Evolutionary conservation across 1,140 invertebrate species (phyloP).

Genomic region (Cecropterus lyciades): DNA sequence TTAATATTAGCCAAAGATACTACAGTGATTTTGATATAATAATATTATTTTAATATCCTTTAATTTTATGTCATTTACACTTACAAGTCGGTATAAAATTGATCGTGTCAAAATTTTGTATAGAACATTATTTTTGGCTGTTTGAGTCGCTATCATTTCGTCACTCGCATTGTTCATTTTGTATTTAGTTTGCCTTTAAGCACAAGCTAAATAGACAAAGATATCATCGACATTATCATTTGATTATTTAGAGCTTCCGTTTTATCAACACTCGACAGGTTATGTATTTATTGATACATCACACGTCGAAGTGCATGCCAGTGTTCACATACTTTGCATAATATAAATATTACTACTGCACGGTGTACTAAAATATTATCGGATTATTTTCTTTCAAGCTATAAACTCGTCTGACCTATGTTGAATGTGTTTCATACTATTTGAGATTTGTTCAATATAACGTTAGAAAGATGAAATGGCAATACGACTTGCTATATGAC

Average conservation of each 20-base stretch:
- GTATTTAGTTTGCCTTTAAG: slow-evolving; percentile 12
- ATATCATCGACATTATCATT: slow-evolving; percentile 6
- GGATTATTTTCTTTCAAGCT: slow-evolving; percentile 2
- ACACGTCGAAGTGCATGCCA: slow-evolving; percentile 11
- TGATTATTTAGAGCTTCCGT: slow-evolving; percentile 13
- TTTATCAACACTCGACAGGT: slow-evolving; percentile 13
- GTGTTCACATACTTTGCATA: slow-evolving; percentile 24
- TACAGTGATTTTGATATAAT: neutral
- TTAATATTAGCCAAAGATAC: slow-evolving; percentile 10
- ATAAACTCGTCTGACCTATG: slow-evolving; percentile 26
- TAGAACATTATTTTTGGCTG: neutral
- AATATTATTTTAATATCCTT: neutral
- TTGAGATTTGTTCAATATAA: slow-evolving; percentile 3
- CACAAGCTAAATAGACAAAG: slow-evolving; percentile 1
- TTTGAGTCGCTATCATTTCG: neutral
- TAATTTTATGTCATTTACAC: slow-evolving; percentile 1
- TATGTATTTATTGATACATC: slow-evolving; percentile 13
- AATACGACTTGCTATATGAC: slow-evolving; percentile 20
- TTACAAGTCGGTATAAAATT: slow-evolving; percentile 22
- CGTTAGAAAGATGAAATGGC: neutral
- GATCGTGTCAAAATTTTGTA: neutral
- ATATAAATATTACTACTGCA: slow-evolving; percentile 23
- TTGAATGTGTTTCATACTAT: slow-evolving; percentile 29
- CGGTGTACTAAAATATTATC: slow-evolving; percentile 37
- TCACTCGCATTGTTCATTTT: slow-evolving; percentile 5